Percentiles rank a stretch among this genome's conserved stretches.
Evolutionary conservation across 2,797 vertebrate species (phyloP).

Genomic region (Melanotaenia parkinsoni): DNA sequence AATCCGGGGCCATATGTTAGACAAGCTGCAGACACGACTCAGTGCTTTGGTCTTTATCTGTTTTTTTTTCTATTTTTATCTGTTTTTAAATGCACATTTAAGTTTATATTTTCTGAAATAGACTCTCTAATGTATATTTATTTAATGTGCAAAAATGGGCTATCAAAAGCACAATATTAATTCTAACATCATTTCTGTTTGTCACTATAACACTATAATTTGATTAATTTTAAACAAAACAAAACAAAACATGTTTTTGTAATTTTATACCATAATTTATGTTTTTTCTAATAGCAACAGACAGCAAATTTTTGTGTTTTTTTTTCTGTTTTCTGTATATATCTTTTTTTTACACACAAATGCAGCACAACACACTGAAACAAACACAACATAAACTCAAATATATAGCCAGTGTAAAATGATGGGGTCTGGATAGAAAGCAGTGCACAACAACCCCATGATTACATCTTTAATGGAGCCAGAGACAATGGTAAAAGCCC

Average conservation of each 20-base stretch:
- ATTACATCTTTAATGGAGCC: constrained; percentile 58
- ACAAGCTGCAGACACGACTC: neutral
- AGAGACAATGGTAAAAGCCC: constrained; percentile 35
- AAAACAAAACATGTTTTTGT: neutral
- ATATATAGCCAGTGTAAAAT: constrained; percentile 33
- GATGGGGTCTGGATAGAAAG: constrained; percentile 35
- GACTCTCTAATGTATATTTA: neutral
- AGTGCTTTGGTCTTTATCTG: neutral
- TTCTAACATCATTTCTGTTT: neutral
- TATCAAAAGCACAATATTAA: neutral
- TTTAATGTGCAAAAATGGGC: neutral
- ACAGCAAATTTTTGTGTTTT: constrained; percentile 2
- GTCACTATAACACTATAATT: neutral
- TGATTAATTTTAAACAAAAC: neutral
- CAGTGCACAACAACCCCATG: constrained; percentile 27
- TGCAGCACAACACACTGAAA: constrained; percentile 3
- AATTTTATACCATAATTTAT: neutral
- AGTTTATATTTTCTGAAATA: neutral
- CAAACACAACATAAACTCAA: constrained; percentile 18
- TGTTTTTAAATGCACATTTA: neutral
- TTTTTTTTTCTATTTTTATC: neutral
- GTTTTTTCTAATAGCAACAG: constrained; percentile 2
- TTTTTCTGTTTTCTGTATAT: neutral
- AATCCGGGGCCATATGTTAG: constrained; percentile 1
- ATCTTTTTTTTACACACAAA: constrained; percentile 3